A percentile compares a stretch with the other conserved stretches of the same genome.
These are phyloP conservation scores for Phrynocephalus vlangalii DNA, from an alignment of 2,797 vertebrate genomes.

Conservation along the genomic window DNA sequence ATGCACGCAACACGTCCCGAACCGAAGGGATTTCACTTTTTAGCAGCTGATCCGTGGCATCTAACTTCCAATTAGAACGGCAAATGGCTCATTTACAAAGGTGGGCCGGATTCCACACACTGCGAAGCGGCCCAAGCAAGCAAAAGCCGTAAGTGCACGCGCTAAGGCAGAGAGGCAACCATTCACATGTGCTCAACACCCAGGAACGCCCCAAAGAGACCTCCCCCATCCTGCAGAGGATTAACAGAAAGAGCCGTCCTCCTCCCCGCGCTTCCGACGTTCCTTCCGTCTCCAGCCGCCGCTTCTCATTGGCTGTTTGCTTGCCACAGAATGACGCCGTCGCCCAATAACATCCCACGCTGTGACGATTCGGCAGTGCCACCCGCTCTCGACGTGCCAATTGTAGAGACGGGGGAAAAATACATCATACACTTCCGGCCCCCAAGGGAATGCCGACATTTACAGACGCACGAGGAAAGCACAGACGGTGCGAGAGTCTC, in stretches of 20 bases:
- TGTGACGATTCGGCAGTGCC: not conserved
- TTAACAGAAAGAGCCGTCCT: not conserved
- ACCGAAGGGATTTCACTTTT: too few relatives aligned
- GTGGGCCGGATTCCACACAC: too few relatives aligned
- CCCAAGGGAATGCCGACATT: not conserved
- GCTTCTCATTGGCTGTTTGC: constrained; percentile 3
- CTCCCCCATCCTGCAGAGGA: not conserved
- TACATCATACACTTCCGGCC: not conserved
- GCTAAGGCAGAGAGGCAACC: not conserved
- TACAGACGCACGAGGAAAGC: not conserved
- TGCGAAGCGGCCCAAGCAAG: too few relatives aligned
- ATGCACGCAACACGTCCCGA: not conserved
- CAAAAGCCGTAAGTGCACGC: not conserved
- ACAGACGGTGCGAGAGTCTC: too few relatives aligned
- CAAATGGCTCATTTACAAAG: too few relatives aligned
- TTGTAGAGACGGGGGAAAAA: not conserved
- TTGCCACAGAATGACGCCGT: not conserved
- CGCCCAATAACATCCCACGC: not conserved
- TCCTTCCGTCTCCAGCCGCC: not conserved
- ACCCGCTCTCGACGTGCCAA: fast-evolving
- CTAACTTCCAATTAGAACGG: not conserved
- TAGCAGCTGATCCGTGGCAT: not conserved
- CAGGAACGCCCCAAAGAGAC: not conserved
- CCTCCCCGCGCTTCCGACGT: not conserved
- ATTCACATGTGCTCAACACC: not conserved